Conservation (phyloP, 1,140 invertebrate genomes). For the Drepana arcuata region DNA sequence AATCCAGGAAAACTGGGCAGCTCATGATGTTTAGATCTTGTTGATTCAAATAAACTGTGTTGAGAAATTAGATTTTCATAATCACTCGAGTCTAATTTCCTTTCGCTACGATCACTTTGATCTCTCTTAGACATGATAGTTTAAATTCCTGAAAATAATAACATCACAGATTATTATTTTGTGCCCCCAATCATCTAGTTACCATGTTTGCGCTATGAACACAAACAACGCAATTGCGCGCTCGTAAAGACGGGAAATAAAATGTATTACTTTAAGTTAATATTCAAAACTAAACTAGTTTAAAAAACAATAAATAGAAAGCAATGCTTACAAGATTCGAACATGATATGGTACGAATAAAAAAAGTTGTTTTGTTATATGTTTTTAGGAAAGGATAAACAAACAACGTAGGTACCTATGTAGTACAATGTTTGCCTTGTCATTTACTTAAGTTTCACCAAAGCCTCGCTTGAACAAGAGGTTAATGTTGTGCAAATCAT, state of each 20-base stretch:
- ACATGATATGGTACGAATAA: too few relatives aligned
- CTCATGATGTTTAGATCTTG: conserved; percentile 53
- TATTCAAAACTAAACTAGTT: background rate
- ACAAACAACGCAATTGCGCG: conserved; percentile 63
- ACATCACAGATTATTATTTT: conserved; percentile 10
- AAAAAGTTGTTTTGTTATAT: too few relatives aligned
- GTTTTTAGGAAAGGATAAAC: conserved; percentile 11
- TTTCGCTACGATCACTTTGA: conserved; percentile 52
- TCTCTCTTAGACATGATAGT: conserved; percentile 66
- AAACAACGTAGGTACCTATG: too few relatives aligned
- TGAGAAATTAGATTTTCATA: conserved; percentile 67
- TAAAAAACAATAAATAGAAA: background rate
- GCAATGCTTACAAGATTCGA: too few relatives aligned
- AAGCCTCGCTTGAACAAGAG: too few relatives aligned
- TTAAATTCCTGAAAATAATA: conserved; percentile 35
- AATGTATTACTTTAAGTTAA: conserved; percentile 2
- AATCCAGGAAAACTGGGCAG: conserved; percentile 66
- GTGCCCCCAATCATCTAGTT: too few relatives aligned
- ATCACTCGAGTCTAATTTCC: conserved; percentile 62
- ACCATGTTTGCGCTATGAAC: too few relatives aligned
- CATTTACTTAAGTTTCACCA: conserved; percentile 1
- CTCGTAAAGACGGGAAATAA: conserved; percentile 11
- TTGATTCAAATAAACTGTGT: conserved; percentile 63
- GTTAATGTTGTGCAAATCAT: too few relatives aligned
- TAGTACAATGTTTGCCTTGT: conserved; percentile 7